phyloP scores from a whole-genome alignment of 1,140 invertebrate species.

The Psilanteris sp. region DNA sequence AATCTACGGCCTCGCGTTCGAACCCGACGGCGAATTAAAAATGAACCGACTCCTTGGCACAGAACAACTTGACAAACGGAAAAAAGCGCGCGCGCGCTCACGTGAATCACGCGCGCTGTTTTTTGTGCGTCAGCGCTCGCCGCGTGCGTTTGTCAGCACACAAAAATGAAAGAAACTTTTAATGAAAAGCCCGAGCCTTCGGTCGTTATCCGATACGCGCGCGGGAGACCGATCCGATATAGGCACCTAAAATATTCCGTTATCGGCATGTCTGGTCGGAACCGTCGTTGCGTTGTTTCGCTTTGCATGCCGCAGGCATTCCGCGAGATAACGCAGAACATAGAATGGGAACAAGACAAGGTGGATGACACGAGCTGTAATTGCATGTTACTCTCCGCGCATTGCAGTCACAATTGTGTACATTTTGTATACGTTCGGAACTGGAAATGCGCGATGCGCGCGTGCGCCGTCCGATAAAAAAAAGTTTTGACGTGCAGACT shows the following conservation, averaged over 20 bases:
- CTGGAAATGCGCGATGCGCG: background rate
- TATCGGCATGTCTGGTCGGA: constrained; percentile 69
- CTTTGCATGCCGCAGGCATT: constrained; percentile 71
- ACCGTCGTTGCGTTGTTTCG: constrained; percentile 66
- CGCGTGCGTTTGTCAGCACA: constrained; percentile 39
- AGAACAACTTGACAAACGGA: no score
- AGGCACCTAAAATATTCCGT: constrained; percentile 59
- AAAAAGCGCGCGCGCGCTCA: no score
- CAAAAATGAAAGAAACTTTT: constrained; percentile 42
- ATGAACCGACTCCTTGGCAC: no score
- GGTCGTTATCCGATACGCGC: constrained; percentile 47
- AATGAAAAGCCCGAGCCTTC: constrained; percentile 35
- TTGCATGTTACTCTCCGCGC: constrained; percentile 76
- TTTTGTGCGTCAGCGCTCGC: no score
- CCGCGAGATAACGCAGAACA: constrained; percentile 72
- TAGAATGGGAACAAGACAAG: constrained; percentile 75
- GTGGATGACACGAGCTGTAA: constrained; percentile 78
- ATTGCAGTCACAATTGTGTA: constrained; percentile 60
- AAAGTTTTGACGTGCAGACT: constrained; percentile 17
- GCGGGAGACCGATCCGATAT: constrained; percentile 27
- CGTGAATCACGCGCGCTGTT: no score
- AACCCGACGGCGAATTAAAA: no score
- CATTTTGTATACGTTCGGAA: constrained; percentile 44
- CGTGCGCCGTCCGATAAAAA: constrained; percentile 10
- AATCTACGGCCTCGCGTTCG: no score